Base-by-base conservation (phyloP, 2,113 vertebrate genomes). In the Eira barbara region DNA sequence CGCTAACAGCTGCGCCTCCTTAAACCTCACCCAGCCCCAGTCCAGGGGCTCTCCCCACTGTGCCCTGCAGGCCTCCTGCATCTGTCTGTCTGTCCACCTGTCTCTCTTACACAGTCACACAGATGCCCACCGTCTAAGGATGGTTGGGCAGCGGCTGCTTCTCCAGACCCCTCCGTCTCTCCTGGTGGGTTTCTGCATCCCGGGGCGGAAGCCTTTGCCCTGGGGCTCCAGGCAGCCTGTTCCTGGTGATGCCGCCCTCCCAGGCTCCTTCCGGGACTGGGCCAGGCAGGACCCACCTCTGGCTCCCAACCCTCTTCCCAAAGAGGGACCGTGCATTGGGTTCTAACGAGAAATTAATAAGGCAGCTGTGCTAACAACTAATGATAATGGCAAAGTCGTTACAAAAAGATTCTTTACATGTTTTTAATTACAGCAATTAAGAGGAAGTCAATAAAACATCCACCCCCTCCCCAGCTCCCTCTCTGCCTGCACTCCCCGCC, bases 401-500 rank as follows among this genome's bases (percentile, higher is more conserved):
- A 98, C 98, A 98, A 98, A 98, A 98, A 98, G 98, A 98, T 99
- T 98, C 98, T 99, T 98, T 99, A 98, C 98, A 94, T 98, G 98
- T 98, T 99, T 99, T 99, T 99, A 99, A 99, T 99, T 99, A 99
- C 98, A 98, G 98, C 98, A 98, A 99, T 99, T 99, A 99, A 98
- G 79, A 95, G 91, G 97, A 95, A 98, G 96, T 98, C 98, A 97
- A 98, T 99, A 98, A 99, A 98, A 98, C 97, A 93, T 84, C 95
- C 78, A 0, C 65, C 93, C 92, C 34, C 36, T 23, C n/a, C 74
- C 82, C 55, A 49, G 39, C 49, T 78, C 93, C 78, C 71, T 89
- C 81, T 87, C 69, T 47, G 79, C 81, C 88, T 27, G 42, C 42
- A 18, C 27, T 69, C 67, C 34, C 42, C 14, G 0, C 94, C 0